Percentiles rank a stretch among this genome's conserved stretches.
phyloP scores from a whole-genome alignment of 2,888 invertebrate species.

The Melanotus villosus region DNA sequence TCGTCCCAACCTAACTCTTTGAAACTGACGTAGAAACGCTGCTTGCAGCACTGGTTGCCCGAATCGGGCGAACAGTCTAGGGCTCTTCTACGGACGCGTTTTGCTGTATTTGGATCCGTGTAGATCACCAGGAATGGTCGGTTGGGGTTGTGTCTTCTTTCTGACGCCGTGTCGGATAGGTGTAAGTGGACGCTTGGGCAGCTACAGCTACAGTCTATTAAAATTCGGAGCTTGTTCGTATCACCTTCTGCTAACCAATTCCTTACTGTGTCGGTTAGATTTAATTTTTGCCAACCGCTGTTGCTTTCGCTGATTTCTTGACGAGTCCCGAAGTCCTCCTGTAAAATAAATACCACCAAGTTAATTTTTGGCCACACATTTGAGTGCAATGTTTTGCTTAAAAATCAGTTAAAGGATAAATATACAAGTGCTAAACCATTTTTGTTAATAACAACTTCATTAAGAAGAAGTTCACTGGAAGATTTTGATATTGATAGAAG shows the following conservation, averaged over 20 bases:
- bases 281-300: constrained; percentile 90
- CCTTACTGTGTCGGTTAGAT: constrained; percentile 84
- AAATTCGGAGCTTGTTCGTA: constrained; percentile 77
- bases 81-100: constrained; percentile 84
- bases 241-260: constrained; percentile 76
- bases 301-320: constrained; percentile 72
- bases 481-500: no score
- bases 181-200: constrained; percentile 85
- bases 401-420: no score
- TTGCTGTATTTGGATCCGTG: constrained; percentile 79
- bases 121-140: constrained; percentile 88
- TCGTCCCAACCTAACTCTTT: constrained; percentile 94
- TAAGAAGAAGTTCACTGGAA: no score
- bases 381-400: no score
- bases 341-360: constrained; percentile 52
- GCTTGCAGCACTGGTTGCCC: constrained; percentile 87
- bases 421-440: no score
- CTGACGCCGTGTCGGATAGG: constrained; percentile 66
- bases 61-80: constrained; percentile 84
- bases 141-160: constrained; percentile 72
- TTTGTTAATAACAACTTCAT: no score
- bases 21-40: constrained; percentile 93
- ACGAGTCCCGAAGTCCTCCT: constrained; percentile 75
- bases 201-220: constrained; percentile 86
- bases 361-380: no score